Conservation (phyloP, 2,888 invertebrate species). For the Tetragonisca angustula region DNA sequence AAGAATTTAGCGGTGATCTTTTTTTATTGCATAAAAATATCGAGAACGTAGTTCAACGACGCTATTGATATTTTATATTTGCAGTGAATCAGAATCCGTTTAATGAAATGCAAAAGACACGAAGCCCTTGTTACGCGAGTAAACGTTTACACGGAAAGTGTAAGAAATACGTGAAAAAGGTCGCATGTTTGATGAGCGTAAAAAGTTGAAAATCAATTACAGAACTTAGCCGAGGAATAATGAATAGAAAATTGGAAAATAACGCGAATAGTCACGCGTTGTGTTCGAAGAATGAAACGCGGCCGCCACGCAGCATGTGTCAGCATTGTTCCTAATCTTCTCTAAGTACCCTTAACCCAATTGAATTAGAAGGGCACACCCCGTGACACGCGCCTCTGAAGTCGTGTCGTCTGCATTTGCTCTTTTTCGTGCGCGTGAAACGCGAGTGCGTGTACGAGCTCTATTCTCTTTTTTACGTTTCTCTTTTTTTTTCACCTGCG, state of each 20-base stretch:
- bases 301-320: conserved; percentile 74
- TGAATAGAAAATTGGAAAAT: neutral
- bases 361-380: conserved; percentile 78
- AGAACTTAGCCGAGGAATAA: neutral
- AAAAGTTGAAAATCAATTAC: neutral
- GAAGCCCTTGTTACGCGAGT: neutral
- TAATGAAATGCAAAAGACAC: neutral
- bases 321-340: conserved; percentile 82
- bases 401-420: conserved; percentile 55
- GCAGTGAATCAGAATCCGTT: neutral
- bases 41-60: neutral
- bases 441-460: conserved; percentile 25
- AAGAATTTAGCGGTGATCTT: conserved; percentile 24
- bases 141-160: neutral
- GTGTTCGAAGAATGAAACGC: conserved; percentile 43
- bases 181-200: neutral
- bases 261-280: conserved; percentile 9
- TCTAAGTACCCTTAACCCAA: conserved; percentile 82
- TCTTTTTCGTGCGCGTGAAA: conserved; percentile 46
- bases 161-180: neutral
- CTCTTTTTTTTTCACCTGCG: neutral
- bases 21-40: conserved; percentile 18
- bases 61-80: neutral
- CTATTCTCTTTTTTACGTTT: neutral
- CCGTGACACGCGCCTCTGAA: conserved; percentile 59